Evolutionary conservation across 2,797 vertebrate genomes (phyloP).

Genomic region (Natrix natrix): DNA sequence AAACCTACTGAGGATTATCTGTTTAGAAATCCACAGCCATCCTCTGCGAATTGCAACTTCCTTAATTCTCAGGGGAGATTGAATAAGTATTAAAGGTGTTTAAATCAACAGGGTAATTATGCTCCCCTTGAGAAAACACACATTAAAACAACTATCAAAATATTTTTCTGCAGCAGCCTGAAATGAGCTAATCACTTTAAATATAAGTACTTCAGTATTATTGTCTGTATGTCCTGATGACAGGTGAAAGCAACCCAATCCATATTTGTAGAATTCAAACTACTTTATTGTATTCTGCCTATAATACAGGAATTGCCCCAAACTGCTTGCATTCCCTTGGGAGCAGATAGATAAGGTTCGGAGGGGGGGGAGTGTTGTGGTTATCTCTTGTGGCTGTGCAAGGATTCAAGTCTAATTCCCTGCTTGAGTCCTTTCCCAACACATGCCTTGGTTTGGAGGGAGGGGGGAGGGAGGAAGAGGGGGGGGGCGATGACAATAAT

Average conservation of each 20-base stretch:
- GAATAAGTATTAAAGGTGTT: neutral
- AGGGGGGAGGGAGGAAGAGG: neutral
- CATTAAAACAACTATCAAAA: neutral
- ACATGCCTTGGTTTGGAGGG: neutral
- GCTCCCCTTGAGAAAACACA: neutral
- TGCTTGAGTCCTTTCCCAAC: too few species aligned
- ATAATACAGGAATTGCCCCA: too few species aligned
- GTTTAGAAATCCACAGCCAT: neutral
- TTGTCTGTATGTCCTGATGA: neutral
- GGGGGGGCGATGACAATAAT: too few species aligned
- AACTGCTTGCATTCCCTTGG: too few species aligned
- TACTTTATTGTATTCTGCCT: too few species aligned
- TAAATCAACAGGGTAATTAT: neutral
- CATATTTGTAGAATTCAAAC: too few species aligned
- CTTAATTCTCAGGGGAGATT: neutral
- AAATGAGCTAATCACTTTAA: neutral
- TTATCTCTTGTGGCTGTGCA: too few species aligned
- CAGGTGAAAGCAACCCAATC: too few species aligned
- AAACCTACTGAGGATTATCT: neutral
- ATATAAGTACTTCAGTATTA: neutral
- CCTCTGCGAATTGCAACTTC: neutral
- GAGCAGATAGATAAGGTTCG: too few species aligned
- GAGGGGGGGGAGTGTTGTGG: too few species aligned
- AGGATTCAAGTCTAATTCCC: too few species aligned
- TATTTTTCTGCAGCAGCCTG: neutral